Evolutionary conservation across 2,888 invertebrate species (phyloP), one percentile per base, ranked within the genome.

Genomic region (Salticus scenicus): DNA sequence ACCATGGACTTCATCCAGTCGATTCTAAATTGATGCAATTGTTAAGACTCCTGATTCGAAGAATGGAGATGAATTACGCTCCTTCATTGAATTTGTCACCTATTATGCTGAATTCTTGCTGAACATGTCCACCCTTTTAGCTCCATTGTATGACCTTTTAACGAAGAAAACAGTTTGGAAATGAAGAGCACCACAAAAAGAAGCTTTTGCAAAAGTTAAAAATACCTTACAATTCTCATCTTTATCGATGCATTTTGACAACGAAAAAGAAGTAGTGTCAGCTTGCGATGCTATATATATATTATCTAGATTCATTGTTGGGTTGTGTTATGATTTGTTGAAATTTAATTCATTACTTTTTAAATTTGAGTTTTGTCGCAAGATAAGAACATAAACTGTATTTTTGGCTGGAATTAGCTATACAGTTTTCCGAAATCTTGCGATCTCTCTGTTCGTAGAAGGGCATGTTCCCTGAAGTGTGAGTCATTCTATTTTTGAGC

Each of bases 221-320:
- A 31, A 75, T 20, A 33, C 27, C 87, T 90, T 8, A 82, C 86
- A 7, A 12, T 88, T 88, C 10, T 87, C 89, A 8, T 63, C 87
- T 10, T 87, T 90, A 5, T 88, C 90, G 8, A 88, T 88, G 14
- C 90, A 91, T 82, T 91, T 89, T 87, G 89, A 91, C 66, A 90
- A 89, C 0, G 37, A n/a, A 75, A 88, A 27, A 89, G 88, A 27
- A n/a, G n/a, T n/a, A n/a, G 57, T 91, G 4, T 85, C 88, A 24
- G 89, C 91, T 0, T 90, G 90, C 47, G 91, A 92, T 89, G 91
- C 91, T 0, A 90, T n/a, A n/a, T n/a, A n/a, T n/a, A n/a, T n/a
- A n/a, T n/a, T n/a, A n/a, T n/a, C n/a, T n/a, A n/a, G n/a, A n/a
- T n/a, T n/a, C n/a, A n/a, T n/a, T n/a, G n/a, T n/a, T n/a, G n/a